Percentiles rank a stretch among this genome's conserved stretches.
phyloP scores from a whole-genome alignment of 2,797 vertebrate genomes.

The Centroberyx gerrardi region DNA sequence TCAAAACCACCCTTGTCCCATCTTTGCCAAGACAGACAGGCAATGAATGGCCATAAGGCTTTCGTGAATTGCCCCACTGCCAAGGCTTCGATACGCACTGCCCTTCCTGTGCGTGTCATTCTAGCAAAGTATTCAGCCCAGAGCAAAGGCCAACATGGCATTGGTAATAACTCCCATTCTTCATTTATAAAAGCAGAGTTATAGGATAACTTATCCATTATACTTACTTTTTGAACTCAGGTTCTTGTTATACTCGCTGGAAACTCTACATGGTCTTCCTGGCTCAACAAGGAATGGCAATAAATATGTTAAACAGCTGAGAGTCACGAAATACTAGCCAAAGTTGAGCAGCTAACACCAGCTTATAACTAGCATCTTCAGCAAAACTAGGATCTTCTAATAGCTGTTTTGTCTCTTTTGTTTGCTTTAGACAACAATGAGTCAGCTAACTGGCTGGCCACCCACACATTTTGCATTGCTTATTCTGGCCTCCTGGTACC shows the following conservation, averaged over 20 bases:
- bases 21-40: neutral
- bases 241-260: neutral
- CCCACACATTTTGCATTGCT: slow-evolving; percentile 17
- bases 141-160: neutral
- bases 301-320: too few species aligned
- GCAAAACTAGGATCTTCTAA: too few species aligned
- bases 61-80: neutral
- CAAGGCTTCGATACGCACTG: neutral
- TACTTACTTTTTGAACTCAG: neutral
- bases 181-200: neutral
- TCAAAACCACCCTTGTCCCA: neutral
- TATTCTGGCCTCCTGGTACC: neutral
- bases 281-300: too few species aligned
- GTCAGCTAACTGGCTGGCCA: neutral
- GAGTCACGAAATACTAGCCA: too few species aligned
- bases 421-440: neutral
- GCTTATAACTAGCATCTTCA: too few species aligned
- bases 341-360: too few species aligned
- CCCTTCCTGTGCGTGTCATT: neutral
- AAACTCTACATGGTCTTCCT: neutral
- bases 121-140: slow-evolving; percentile 9
- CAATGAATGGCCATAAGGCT: neutral
- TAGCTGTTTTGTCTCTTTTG: neutral
- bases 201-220: neutral
- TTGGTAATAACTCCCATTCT: neutral